Conservation (phyloP, 2,888 invertebrate species). For the Aspidiotus destructor region DNA sequence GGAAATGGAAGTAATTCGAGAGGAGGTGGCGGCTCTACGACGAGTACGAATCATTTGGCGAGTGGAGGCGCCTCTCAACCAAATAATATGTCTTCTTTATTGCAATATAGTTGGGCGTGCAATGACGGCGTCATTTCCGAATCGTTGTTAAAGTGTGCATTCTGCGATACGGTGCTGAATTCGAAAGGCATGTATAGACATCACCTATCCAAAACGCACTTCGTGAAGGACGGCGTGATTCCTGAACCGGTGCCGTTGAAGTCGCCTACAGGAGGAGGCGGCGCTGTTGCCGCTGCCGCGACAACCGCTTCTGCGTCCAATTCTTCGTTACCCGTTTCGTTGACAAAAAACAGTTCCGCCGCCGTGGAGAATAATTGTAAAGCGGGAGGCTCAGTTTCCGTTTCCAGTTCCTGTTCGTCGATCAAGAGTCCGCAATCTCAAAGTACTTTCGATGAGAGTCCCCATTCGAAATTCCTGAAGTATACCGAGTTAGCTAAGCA, state of each 20-base stretch:
- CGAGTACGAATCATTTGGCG: slow-evolving; percentile 34
- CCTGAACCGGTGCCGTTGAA: slow-evolving; percentile 57
- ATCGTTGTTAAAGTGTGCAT: slow-evolving; percentile 86
- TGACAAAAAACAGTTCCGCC: slow-evolving; percentile 8
- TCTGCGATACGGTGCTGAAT: slow-evolving; percentile 90
- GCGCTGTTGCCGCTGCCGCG: slow-evolving; percentile 45
- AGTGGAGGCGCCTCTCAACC: slow-evolving; percentile 43
- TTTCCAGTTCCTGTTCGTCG: slow-evolving; percentile 37
- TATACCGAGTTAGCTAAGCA: slow-evolving; percentile 98
- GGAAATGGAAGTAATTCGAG: slow-evolving; percentile 39
- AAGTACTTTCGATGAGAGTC: slow-evolving; percentile 67
- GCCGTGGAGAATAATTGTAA: slow-evolving; percentile 20
- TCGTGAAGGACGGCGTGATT: slow-evolving; percentile 81
- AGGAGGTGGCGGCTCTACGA: slow-evolving; percentile 37
- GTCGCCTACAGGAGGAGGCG: slow-evolving; percentile 43
- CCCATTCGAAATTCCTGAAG: slow-evolving; percentile 94
- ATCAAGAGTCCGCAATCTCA: slow-evolving; percentile 38
- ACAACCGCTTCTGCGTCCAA: slow-evolving; percentile 40
- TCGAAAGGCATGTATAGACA: slow-evolving; percentile 95
- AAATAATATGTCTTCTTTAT: slow-evolving; percentile 68
- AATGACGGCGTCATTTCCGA: slow-evolving; percentile 84
- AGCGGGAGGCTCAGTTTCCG: slow-evolving; percentile 11
- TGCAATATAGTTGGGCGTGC: slow-evolving; percentile 90
- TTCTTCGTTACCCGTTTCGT: slow-evolving; percentile 22
- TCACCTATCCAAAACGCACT: slow-evolving; percentile 90